A percentile compares a stretch with the other conserved stretches of the same genome.
Conservation (phyloP, 2,888 invertebrate species). For the Stenotaenia linearis region DNA sequence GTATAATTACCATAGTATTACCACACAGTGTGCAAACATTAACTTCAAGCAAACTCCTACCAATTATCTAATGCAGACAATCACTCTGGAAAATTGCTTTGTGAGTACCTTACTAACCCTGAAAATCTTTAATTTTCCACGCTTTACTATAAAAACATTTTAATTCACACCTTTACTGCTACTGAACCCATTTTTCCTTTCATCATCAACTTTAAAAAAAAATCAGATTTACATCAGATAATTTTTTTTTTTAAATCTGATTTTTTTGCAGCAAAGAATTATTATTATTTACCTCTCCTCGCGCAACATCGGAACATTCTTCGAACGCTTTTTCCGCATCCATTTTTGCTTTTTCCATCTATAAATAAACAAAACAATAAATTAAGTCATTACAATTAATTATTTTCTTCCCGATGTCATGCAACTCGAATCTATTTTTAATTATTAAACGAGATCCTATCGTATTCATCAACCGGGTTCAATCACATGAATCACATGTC, state of each 20-base stretch:
- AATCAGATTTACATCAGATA: too few species aligned
- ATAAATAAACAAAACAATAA: constrained; percentile 29
- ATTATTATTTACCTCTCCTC: constrained; percentile 47
- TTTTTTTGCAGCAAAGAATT: too few species aligned
- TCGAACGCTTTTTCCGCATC: constrained; percentile 48
- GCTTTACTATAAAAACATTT: background rate
- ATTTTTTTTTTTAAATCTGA: too few species aligned
- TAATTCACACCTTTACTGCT: background rate
- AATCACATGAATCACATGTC: background rate
- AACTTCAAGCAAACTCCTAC: background rate
- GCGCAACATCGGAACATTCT: constrained; percentile 48
- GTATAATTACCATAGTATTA: too few species aligned
- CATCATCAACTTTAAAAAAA: background rate
- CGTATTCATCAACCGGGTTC: background rate
- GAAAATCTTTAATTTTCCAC: background rate
- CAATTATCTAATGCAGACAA: background rate
- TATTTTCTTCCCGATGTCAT: background rate
- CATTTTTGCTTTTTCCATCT: constrained; percentile 48
- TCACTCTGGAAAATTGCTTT: background rate
- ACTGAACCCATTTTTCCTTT: background rate
- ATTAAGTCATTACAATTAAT: background rate
- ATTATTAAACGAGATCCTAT: too few species aligned
- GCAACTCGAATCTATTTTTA: too few species aligned
- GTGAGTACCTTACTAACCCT: background rate
- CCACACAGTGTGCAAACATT: background rate